Conservation (phyloP, 2,797 vertebrate genomes). For the Neopelma chrysocephalum region DNA sequence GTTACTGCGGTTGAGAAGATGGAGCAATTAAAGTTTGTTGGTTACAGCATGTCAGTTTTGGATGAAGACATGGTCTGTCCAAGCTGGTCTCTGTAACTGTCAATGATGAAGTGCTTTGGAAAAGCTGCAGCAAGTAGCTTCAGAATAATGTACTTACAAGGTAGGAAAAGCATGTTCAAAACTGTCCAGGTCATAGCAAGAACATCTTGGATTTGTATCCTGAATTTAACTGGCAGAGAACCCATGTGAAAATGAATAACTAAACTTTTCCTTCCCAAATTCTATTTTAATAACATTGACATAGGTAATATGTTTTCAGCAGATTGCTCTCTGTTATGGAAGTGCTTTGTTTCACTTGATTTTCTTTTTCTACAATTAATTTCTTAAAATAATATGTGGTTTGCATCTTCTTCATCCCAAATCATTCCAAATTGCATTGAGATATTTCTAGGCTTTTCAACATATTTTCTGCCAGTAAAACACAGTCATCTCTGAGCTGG, state of each 20-base stretch:
- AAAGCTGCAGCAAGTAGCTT: not conserved
- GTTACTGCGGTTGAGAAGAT: not conserved
- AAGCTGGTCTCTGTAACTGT: not conserved
- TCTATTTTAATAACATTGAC: not conserved
- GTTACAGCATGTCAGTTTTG: not conserved
- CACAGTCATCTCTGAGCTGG: not conserved
- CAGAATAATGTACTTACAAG: not conserved
- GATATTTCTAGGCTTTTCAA: not conserved
- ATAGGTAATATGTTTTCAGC: not conserved
- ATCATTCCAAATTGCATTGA: not conserved
- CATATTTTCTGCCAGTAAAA: conserved; percentile 4
- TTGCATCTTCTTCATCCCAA: not conserved
- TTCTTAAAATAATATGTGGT: not conserved
- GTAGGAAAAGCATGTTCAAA: not conserved
- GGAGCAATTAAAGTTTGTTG: not conserved
- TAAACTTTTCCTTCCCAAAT: not conserved
- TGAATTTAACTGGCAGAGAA: not conserved
- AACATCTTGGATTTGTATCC: not conserved
- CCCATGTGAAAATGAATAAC: not conserved
- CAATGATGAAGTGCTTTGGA: not conserved
- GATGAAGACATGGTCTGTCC: not conserved
- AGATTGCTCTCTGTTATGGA: not conserved
- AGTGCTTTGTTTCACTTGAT: not conserved
- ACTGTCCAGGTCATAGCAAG: not conserved
- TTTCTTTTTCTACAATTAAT: not conserved